phyloP scores from a whole-genome alignment of 2,888 invertebrate genomes.

The Macrophya annulata region DNA sequence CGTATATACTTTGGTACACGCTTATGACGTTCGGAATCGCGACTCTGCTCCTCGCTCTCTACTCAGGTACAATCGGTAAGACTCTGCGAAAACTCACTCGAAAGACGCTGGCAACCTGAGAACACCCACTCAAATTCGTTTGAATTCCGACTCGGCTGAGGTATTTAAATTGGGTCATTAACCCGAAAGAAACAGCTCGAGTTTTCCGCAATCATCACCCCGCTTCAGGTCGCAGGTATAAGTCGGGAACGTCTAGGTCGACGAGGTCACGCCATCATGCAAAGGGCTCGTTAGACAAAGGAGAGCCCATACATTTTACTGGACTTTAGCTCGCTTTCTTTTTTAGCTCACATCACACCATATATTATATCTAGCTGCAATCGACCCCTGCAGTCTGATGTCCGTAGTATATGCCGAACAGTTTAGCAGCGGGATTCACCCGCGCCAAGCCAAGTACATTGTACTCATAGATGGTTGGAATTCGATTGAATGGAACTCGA shows the following conservation, averaged over 20 bases:
- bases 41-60: neutral
- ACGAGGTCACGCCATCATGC: constrained; percentile 32
- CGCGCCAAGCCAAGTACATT: neutral
- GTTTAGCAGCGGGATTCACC: neutral
- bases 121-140: neutral
- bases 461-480: neutral
- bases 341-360: neutral
- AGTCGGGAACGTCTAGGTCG: neutral
- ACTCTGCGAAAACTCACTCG: neutral
- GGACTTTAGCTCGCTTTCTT: neutral
- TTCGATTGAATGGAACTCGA: constrained; percentile 5
- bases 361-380: neutral
- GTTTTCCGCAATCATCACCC: constrained; percentile 1
- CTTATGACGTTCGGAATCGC: neutral
- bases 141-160: neutral
- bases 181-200: neutral
- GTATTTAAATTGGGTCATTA: constrained; percentile 35
- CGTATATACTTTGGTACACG: neutral
- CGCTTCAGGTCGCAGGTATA: neutral
- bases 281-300: constrained; percentile 31
- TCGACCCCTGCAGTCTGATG: neutral
- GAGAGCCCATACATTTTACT: neutral
- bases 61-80: neutral
- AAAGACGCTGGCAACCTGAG: neutral
- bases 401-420: neutral